Evolutionary conservation across 1,140 invertebrate genomes (phyloP).

Genomic region (Cyphomyrmex costatus): DNA sequence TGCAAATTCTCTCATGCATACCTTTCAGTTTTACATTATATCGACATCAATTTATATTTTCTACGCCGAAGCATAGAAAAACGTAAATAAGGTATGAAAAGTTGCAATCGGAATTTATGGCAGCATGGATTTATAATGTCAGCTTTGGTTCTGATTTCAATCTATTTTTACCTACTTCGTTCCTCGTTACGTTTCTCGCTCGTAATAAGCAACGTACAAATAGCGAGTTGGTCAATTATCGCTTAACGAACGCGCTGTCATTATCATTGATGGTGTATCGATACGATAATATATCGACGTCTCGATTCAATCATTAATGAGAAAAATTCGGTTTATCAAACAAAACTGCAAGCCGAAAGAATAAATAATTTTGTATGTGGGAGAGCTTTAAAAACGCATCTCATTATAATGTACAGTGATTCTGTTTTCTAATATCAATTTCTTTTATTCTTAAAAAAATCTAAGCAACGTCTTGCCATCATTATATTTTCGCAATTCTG

Average conservation of each 20-base stretch:
- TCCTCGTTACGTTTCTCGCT: constrained; percentile 32
- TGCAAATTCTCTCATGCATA: not conserved
- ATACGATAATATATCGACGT: not conserved
- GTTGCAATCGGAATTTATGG: constrained; percentile 32
- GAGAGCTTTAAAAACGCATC: not conserved
- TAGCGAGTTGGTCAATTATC: constrained; percentile 33
- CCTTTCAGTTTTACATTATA: constrained; percentile 12
- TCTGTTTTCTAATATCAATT: not conserved
- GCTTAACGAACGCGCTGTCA: constrained; percentile 37
- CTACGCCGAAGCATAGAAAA: not conserved
- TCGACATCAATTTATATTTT: constrained; percentile 18
- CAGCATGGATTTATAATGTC: constrained; percentile 33
- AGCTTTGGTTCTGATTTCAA: not conserved
- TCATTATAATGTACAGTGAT: not conserved
- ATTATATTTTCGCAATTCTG: not conserved
- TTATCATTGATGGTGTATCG: constrained; percentile 15
- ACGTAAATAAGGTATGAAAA: constrained; percentile 14
- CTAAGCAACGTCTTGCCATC: not conserved
- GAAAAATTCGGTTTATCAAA: constrained; percentile 17
- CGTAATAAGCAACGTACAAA: constrained; percentile 26
- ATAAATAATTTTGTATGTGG: not conserved
- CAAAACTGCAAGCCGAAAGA: not conserved
- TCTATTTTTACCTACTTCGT: constrained; percentile 8
- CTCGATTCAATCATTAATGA: constrained; percentile 25
- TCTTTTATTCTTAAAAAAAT: not conserved